Percentiles rank a stretch among this genome's conserved stretches.
Evolutionary conservation across 2,797 vertebrate genomes (phyloP).

Genomic region (Pelodytes ibericus): DNA sequence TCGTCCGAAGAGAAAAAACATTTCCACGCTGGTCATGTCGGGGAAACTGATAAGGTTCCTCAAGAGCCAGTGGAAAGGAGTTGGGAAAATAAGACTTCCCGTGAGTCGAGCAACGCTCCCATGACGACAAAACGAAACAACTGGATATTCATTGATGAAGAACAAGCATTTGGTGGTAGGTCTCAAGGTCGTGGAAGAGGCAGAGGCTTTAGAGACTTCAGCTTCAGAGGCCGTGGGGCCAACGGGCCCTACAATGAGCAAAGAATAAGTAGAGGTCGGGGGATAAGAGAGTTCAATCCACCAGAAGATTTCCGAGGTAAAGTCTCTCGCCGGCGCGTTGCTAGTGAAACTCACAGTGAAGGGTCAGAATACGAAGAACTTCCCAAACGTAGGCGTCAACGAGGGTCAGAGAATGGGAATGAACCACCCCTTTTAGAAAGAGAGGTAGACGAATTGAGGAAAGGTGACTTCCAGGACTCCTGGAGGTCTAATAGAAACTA

Average conservation of each 20-base stretch:
- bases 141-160: constrained; percentile 98
- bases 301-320: constrained; percentile 88
- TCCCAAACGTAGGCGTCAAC: constrained; percentile 92
- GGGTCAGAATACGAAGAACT: constrained; percentile 94
- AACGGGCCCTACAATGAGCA: constrained; percentile 69
- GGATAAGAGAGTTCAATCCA: constrained; percentile 80
- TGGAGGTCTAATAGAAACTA: constrained; percentile 93
- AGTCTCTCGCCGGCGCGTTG: constrained; percentile 83
- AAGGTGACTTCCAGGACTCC: constrained; percentile 85
- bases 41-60: constrained; percentile 72
- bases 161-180: constrained; percentile 91
- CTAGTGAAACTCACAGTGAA: constrained; percentile 94
- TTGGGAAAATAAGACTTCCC: constrained; percentile 78
- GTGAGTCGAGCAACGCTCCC: constrained; percentile 77
- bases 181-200: constrained; percentile 83
- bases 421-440: constrained; percentile 66
- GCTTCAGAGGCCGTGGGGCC: constrained; percentile 75
- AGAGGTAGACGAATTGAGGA: constrained; percentile 76
- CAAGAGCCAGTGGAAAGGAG: constrained; percentile 73
- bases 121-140: constrained; percentile 87
- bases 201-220: constrained; percentile 88
- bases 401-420: constrained; percentile 82
- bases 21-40: constrained; percentile 58
- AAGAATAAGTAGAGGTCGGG: constrained; percentile 77
- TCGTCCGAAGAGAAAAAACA: constrained; percentile 76